Conservation (phyloP, 1,140 invertebrate species). For the Cherax destructor region DNA sequence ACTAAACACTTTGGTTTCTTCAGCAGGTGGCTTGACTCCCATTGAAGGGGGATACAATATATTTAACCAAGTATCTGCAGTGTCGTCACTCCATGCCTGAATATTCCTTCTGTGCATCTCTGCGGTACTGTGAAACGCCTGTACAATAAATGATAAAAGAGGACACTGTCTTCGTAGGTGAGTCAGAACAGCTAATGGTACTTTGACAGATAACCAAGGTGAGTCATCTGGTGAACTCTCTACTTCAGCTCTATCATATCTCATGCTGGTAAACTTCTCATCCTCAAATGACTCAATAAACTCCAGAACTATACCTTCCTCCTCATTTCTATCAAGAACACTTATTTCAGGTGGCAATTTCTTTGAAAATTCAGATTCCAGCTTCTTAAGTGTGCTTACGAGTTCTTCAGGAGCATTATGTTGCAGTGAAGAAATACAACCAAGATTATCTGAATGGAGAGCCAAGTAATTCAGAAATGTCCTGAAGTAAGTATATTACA, state of each 20-base stretch:
- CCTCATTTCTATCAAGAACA: conserved; percentile 43
- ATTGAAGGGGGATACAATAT: conserved; percentile 44
- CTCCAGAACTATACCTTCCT: conserved; percentile 40
- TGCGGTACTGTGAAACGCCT: conserved; percentile 35
- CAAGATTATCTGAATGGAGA: conserved; percentile 12
- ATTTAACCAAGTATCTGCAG: conserved; percentile 33
- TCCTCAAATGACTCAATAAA: conserved; percentile 39
- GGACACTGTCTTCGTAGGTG: conserved; percentile 44
- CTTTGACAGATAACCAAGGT: not conserved
- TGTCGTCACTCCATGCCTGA: not conserved
- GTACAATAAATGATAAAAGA: conserved; percentile 52
- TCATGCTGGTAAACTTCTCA: not conserved
- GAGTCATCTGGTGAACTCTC: not conserved
- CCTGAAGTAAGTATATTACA: conserved; percentile 22
- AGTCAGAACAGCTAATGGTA: conserved; percentile 33
- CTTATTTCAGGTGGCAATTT: conserved; percentile 22
- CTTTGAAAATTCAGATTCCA: conserved; percentile 23
- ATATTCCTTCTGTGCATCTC: not conserved
- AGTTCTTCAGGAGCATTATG: conserved; percentile 39
- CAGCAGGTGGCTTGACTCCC: conserved; percentile 28
- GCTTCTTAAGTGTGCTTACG: conserved; percentile 3
- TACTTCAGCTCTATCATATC: not conserved
- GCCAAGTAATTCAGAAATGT: conserved; percentile 56
- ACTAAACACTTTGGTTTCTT: conserved; percentile 33
- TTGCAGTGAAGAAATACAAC: conserved; percentile 33